phyloP scores from a whole-genome alignment of 2,888 invertebrate genomes.

The Athrips mouffetella region DNA sequence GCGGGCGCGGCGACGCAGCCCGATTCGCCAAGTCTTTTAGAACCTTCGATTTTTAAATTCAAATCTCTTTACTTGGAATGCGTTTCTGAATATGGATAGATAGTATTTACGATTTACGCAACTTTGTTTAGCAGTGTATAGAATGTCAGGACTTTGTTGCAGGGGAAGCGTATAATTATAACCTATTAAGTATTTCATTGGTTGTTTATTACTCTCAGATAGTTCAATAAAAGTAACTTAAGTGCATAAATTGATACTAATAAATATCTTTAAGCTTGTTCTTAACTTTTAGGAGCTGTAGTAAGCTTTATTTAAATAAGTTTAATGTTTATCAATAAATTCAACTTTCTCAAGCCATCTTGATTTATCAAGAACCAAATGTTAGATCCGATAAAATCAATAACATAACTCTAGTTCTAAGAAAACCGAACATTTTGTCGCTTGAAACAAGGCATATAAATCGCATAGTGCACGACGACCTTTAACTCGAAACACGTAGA shows the following conservation, averaged over 20 bases:
- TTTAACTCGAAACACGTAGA: background rate
- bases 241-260: too few relatives aligned
- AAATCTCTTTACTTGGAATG: background rate
- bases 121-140: too few relatives aligned
- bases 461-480: background rate
- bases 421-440: background rate
- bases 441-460: background rate
- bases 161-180: too few relatives aligned
- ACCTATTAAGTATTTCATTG: too few relatives aligned
- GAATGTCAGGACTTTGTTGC: too few relatives aligned
- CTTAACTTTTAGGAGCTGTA: too few relatives aligned
- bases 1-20: conserved; percentile 4
- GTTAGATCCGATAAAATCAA: conserved; percentile 2
- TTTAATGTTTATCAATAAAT: too few relatives aligned
- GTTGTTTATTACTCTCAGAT: too few relatives aligned
- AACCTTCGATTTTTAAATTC: background rate
- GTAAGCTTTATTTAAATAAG: too few relatives aligned
- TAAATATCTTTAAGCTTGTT: too few relatives aligned
- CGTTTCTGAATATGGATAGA: background rate
- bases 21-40: conserved; percentile 10
- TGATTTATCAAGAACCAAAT: conserved; percentile 1
- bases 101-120: background rate
- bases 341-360: too few relatives aligned
- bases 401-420: conserved; percentile 1
- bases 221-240: too few relatives aligned